phyloP scores from a whole-genome alignment of 1,140 invertebrate genomes.

The Thaumetopoea pityocampa region DNA sequence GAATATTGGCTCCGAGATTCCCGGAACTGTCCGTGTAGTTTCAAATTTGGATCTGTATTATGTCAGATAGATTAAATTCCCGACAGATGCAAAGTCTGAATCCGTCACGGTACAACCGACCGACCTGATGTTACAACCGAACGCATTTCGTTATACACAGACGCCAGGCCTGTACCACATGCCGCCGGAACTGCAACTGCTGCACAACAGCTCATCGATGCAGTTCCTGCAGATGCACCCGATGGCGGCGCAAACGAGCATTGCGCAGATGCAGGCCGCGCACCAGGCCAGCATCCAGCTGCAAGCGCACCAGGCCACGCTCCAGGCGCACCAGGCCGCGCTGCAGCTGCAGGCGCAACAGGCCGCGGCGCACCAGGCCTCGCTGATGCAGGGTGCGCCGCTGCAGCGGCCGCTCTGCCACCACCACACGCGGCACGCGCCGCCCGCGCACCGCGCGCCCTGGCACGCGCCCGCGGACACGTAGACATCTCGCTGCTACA shows the following conservation, averaged over 20 bases:
- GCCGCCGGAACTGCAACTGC: constrained; percentile 67
- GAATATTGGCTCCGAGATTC: no score
- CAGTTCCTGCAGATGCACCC: constrained; percentile 56
- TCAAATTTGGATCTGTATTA: no score
- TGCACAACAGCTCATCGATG: constrained; percentile 58
- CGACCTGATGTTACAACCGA: neutral
- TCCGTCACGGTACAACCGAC: no score
- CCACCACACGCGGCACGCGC: constrained; percentile 15
- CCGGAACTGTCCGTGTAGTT: no score
- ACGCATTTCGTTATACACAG: constrained; percentile 28
- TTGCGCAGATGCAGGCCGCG: constrained; percentile 26
- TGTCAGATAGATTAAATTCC: no score
- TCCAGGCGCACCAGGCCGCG: constrained; percentile 8
- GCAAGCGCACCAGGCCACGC: constrained; percentile 20
- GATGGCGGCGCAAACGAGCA: constrained; percentile 28
- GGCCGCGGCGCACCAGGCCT: constrained; percentile 9
- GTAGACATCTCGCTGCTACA: no score
- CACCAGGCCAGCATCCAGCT: constrained; percentile 11
- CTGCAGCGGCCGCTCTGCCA: constrained; percentile 1
- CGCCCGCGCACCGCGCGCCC: constrained; percentile 9
- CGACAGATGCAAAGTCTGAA: no score
- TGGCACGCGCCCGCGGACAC: constrained; percentile 2
- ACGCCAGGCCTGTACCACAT: constrained; percentile 63
- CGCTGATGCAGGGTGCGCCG: constrained; percentile 15
- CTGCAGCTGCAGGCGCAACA: constrained; percentile 26